These are phyloP conservation scores for Dasyprocta punctata DNA, from an alignment of 2,113 vertebrate species.

Conservation along the genomic window DNA sequence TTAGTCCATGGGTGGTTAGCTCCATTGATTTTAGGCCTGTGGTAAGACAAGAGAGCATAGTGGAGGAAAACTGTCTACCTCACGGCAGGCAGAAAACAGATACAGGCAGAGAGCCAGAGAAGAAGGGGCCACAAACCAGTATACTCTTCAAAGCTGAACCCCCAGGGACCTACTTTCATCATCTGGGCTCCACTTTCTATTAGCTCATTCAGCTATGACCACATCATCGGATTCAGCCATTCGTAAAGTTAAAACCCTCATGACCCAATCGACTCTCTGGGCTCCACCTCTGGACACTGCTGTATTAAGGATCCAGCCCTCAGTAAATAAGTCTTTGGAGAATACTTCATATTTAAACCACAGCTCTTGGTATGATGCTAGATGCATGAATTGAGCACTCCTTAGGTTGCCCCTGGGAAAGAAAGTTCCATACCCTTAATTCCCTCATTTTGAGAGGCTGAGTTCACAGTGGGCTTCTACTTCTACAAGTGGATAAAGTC, in stretches of 20 bases:
- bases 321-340: neutral
- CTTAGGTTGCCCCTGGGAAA: neutral
- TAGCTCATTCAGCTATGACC: neutral
- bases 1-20: neutral
- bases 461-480: neutral
- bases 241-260: neutral
- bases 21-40: neutral
- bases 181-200: neutral
- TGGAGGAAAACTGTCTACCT: neutral
- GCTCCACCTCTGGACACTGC: neutral
- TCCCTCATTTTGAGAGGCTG: neutral
- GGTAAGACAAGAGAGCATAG: neutral
- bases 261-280: too few relatives aligned
- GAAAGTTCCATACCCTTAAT: rapidly evolving
- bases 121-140: neutral
- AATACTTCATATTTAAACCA: neutral
- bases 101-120: neutral
- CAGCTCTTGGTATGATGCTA: neutral
- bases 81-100: neutral
- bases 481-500: neutral
- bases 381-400: rapidly evolving
- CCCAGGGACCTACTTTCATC: neutral
- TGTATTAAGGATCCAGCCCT: neutral
- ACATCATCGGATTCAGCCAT: neutral
- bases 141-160: neutral